These are phyloP conservation scores for Botia almorhae DNA, from an alignment of 2,797 vertebrate species.

Conservation along the genomic window DNA sequence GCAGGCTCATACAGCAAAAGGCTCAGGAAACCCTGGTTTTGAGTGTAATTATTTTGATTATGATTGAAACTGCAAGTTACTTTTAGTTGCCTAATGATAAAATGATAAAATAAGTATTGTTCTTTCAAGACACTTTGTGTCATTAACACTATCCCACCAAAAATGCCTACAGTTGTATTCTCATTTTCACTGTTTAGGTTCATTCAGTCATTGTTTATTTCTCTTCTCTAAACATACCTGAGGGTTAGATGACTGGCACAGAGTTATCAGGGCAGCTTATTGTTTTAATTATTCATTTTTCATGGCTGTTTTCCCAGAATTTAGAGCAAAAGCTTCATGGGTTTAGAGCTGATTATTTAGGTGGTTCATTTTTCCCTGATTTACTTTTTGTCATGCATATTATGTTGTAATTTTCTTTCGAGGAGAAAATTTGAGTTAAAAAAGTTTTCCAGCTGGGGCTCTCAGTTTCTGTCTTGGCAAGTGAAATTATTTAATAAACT, in stretches of 20 bases:
- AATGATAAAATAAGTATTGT: conserved; percentile 11
- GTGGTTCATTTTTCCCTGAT: conserved; percentile 23
- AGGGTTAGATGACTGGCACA: background rate
- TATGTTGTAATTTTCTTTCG: conserved; percentile 41
- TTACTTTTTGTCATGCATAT: conserved; percentile 46
- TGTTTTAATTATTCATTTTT: conserved; percentile 27
- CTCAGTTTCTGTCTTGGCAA: conserved; percentile 8
- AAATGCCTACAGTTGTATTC: background rate
- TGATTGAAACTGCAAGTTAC: background rate
- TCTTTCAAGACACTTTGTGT: conserved; percentile 9
- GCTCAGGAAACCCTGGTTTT: background rate
- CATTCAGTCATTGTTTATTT: background rate
- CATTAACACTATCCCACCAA: conserved; percentile 8
- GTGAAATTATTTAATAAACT: background rate
- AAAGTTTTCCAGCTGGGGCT: conserved; percentile 42
- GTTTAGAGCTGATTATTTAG: conserved; percentile 17
- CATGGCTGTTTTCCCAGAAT: conserved; percentile 23
- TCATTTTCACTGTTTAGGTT: conserved; percentile 14
- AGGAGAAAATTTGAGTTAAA: conserved; percentile 34
- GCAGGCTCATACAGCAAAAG: background rate
- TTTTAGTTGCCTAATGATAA: background rate
- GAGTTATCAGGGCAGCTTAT: conserved; percentile 7
- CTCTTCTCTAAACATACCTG: background rate
- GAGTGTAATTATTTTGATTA: too few species aligned
- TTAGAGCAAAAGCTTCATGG: conserved; percentile 15